Conservation (phyloP, 2,888 invertebrate genomes). For the Aphrophora alni region DNA sequence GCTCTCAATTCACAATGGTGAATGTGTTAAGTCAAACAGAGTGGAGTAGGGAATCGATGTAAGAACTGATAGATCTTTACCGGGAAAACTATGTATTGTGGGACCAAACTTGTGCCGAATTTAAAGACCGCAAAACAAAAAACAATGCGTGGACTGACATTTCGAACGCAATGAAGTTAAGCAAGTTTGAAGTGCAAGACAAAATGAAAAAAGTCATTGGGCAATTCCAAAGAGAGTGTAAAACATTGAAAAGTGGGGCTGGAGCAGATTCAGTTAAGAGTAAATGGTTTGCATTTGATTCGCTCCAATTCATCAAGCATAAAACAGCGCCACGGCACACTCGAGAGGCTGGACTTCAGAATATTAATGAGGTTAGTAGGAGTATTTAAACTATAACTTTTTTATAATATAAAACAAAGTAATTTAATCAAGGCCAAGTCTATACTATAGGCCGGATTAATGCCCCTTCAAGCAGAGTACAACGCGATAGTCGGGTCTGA, state of each 20-base stretch:
- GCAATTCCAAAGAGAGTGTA: conserved; percentile 14
- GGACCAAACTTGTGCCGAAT: conserved; percentile 1
- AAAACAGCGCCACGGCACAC: no score
- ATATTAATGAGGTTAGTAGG: no score
- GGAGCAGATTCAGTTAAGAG: not conserved
- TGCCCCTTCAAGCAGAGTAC: no score
- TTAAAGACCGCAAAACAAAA: not conserved
- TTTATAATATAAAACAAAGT: no score
- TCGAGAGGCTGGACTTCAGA: no score
- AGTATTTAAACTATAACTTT: no score
- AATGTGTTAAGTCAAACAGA: not conserved
- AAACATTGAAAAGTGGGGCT: not conserved
- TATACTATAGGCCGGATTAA: no score
- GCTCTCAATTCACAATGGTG: not conserved
- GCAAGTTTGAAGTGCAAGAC: conserved; percentile 17
- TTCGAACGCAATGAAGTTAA: not conserved
- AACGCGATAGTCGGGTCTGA: no score
- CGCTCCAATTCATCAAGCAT: not conserved
- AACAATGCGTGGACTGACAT: conserved; percentile 20
- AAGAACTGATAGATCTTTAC: not conserved
- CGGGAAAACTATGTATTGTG: not conserved
- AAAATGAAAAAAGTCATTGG: conserved; percentile 22
- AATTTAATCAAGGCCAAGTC: no score
- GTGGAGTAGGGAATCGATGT: not conserved
- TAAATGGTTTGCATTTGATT: not conserved